These are phyloP conservation scores for Calephelis perditalis DNA, from an alignment of 2,888 invertebrate genomes.

Conservation along the genomic window DNA sequence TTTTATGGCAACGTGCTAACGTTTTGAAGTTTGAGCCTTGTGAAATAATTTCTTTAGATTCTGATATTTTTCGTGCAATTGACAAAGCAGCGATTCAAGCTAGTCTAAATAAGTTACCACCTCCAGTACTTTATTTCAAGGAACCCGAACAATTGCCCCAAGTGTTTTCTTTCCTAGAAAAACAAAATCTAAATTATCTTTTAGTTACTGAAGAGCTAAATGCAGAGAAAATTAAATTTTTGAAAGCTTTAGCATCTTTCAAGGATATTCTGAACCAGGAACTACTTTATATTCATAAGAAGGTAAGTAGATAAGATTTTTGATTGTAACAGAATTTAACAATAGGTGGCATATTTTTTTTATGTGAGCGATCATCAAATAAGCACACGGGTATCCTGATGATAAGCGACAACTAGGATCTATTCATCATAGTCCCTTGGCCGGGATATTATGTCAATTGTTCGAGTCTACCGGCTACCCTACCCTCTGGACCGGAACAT, in stretches of 20 bases:
- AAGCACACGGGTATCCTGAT: no score
- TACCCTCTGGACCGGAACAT: no score
- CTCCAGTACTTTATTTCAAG: conserved; percentile 58
- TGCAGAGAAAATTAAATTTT: conserved; percentile 57
- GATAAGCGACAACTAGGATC: no score
- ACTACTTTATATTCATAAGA: conserved; percentile 52
- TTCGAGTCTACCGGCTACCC: no score
- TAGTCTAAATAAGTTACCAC: conserved; percentile 45
- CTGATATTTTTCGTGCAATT: conserved; percentile 51
- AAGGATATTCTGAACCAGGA: conserved; percentile 48
- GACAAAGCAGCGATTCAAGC: conserved; percentile 40
- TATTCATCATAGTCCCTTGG: no score
- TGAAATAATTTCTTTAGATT: conserved; percentile 50
- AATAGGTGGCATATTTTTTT: no score
- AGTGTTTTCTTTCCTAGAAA: conserved; percentile 56
- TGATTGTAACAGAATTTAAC: no score
- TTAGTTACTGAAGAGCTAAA: conserved; percentile 62
- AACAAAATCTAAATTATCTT: conserved; percentile 68
- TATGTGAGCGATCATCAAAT: no score
- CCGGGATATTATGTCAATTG: no score
- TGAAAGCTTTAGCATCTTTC: conserved; percentile 47
- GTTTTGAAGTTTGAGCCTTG: conserved; percentile 42
- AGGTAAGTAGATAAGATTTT: conserved; percentile 42
- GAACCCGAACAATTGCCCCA: conserved; percentile 52
- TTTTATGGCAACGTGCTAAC: conserved; percentile 59